Percentiles rank a stretch among this genome's conserved stretches.
These are phyloP conservation scores for Barbus barbus DNA, from an alignment of 2,113 vertebrate species.

Conservation along the genomic window DNA sequence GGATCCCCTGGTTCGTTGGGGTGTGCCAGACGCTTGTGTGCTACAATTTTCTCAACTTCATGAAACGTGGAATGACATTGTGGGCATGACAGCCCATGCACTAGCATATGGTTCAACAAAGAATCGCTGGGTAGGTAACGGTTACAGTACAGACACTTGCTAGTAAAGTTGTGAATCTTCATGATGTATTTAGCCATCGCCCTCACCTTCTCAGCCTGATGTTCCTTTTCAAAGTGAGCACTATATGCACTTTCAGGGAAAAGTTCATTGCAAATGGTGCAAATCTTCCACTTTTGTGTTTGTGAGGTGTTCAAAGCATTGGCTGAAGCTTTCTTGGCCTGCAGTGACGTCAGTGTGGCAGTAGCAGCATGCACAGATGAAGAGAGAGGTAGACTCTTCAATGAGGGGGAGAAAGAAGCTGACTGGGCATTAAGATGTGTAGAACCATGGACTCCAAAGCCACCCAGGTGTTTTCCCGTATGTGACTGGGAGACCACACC, in stretches of 20 bases:
- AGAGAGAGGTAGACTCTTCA: constrained; percentile 74
- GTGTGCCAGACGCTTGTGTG: constrained; percentile 87
- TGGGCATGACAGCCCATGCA: constrained; percentile 94
- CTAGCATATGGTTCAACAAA: constrained; percentile 96
- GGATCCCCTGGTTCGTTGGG: constrained; percentile 86
- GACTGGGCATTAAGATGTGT: constrained; percentile 52
- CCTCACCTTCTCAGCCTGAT: constrained; percentile 95
- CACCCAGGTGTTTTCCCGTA: constrained; percentile 74
- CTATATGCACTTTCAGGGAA: constrained; percentile 96
- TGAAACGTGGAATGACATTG: constrained; percentile 95
- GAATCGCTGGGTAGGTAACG: constrained; percentile 95
- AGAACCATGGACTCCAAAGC: constrained; percentile 34
- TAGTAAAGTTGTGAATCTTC: constrained; percentile 99
- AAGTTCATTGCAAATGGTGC: constrained; percentile 97
- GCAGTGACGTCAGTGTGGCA: constrained; percentile 51
- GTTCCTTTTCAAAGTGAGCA: constrained; percentile 94
- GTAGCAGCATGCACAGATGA: constrained; percentile 73
- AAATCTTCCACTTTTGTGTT: constrained; percentile 99
- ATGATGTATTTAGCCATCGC: constrained; percentile 97
- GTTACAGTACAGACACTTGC: constrained; percentile 98
- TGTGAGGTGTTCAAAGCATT: constrained; percentile 76
- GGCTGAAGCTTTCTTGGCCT: constrained; percentile 51
- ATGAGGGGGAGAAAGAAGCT: constrained; percentile 49
- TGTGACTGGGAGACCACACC: constrained; percentile 77
- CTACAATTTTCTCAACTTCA: constrained; percentile 93